These are phyloP conservation scores for Catharus minimus DNA, from an alignment of 2,113 vertebrate genomes.

Conservation along the genomic window DNA sequence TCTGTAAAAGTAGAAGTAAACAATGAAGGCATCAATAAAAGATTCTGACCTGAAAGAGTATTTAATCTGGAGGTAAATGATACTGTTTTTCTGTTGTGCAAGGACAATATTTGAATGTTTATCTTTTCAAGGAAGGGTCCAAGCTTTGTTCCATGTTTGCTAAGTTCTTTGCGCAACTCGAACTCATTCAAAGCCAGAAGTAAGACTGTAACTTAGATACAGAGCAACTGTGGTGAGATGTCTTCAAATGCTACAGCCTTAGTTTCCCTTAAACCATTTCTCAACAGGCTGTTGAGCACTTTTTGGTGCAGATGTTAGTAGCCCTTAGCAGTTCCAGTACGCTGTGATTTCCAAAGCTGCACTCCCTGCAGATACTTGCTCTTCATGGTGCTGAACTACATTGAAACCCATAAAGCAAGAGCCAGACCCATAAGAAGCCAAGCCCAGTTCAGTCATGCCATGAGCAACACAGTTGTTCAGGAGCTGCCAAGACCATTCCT, in stretches of 20 bases:
- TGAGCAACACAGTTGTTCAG: accelerated
- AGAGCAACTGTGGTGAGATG: not conserved
- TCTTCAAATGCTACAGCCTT: not conserved
- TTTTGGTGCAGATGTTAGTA: not conserved
- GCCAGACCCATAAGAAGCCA: not conserved
- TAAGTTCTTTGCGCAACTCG: not conserved
- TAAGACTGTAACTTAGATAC: accelerated
- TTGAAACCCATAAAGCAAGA: not conserved
- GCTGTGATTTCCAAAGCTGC: not conserved
- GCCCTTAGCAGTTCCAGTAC: not conserved
- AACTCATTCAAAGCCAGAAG: not conserved
- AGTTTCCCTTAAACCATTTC: not conserved
- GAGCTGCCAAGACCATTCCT: not conserved
- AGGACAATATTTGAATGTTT: not conserved
- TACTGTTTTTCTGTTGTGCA: not conserved
- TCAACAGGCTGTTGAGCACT: not conserved
- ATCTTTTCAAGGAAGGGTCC: not conserved
- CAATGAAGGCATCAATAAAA: constrained; percentile 37
- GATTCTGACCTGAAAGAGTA: not conserved
- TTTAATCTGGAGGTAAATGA: not conserved
- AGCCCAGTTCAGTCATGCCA: not conserved
- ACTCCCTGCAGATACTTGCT: not conserved
- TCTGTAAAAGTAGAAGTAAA: constrained; percentile 40
- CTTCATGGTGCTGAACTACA: not conserved
- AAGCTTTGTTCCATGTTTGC: not conserved